phyloP scores from a whole-genome alignment of 2,113 vertebrate genomes.

The Pithys albifrons region DNA sequence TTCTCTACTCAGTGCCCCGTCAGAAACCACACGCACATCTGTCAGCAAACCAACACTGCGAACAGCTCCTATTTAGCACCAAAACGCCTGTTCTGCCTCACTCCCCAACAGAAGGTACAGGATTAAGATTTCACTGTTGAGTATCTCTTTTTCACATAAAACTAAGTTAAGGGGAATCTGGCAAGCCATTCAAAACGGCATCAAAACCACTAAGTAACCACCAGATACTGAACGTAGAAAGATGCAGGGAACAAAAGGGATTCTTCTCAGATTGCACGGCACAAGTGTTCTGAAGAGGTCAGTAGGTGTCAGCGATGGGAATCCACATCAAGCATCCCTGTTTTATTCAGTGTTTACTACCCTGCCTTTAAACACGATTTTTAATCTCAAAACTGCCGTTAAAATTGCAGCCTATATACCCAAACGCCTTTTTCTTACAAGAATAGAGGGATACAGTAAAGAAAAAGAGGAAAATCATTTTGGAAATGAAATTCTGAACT shows the following conservation, averaged over 20 bases:
- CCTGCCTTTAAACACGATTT: neutral
- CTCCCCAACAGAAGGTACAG: neutral
- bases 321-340: neutral
- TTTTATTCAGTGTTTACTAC: neutral
- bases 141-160: neutral
- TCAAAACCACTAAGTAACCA: neutral
- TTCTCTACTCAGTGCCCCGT: neutral
- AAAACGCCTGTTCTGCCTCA: neutral
- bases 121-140: neutral
- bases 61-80: neutral
- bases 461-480: neutral
- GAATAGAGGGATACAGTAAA: neutral
- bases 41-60: neutral
- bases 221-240: fast-evolving
- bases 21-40: neutral
- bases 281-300: neutral
- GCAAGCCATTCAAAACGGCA: neutral
- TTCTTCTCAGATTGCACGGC: neutral
- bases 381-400: neutral
- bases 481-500: neutral
- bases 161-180: neutral
- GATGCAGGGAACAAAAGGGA: neutral
- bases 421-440: neutral
- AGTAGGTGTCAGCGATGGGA: neutral
- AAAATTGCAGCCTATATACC: neutral